A percentile compares a stretch with the other conserved stretches of the same genome.
Evolutionary conservation across 1,140 invertebrate genomes (phyloP).

Genomic region (Sinonovacula constricta): DNA sequence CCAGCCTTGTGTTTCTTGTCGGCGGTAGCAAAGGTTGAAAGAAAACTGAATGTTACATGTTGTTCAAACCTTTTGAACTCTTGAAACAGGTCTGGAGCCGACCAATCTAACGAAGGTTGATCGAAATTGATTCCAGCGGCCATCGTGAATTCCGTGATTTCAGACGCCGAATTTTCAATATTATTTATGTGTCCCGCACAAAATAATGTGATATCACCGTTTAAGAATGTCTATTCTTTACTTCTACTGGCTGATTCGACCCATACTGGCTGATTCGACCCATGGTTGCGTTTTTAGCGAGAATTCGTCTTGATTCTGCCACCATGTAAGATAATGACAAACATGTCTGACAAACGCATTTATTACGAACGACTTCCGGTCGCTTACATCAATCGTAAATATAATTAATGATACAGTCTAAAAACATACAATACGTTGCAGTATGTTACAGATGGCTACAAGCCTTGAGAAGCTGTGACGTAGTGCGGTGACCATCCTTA

Average conservation of each 20-base stretch:
- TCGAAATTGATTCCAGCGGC: conserved; percentile 24
- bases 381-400: no score
- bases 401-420: no score
- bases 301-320: conserved; percentile 5
- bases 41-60: conserved; percentile 13
- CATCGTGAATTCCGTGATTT: not conserved
- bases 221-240: no score
- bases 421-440: no score
- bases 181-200: not conserved
- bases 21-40: not conserved
- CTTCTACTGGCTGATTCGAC: not conserved
- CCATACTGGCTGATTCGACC: not conserved
- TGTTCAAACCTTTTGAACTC: conserved; percentile 27
- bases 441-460: no score
- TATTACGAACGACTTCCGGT: no score
- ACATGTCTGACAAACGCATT: no score
- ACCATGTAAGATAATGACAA: no score
- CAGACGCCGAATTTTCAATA: not conserved
- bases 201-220: not conserved
- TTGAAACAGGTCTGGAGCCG: conserved; percentile 6
- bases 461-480: no score
- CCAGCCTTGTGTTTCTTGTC: conserved; percentile 14
- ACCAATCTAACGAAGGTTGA: conserved; percentile 12
- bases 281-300: not conserved
- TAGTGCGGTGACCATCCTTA: no score